Conservation (phyloP, 2,797 vertebrate genomes). For the Nannoperca obscura region DNA sequence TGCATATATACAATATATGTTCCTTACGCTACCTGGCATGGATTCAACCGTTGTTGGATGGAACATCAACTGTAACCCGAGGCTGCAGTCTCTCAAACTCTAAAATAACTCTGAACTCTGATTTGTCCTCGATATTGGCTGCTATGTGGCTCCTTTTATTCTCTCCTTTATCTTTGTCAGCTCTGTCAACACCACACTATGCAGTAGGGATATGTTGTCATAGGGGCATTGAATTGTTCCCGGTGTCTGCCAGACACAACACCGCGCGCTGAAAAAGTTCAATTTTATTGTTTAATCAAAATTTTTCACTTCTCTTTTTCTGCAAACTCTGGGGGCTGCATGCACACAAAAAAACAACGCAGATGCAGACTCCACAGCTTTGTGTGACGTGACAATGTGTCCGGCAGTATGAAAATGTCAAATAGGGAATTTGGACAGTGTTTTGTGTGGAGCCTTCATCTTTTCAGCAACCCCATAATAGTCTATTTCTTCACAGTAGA, state of each 20-base stretch:
- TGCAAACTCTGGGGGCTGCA: conserved; percentile 50
- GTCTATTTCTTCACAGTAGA: conserved; percentile 5
- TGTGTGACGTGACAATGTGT: conserved; percentile 51
- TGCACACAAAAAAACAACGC: conserved; percentile 44
- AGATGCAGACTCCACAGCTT: conserved; percentile 35
- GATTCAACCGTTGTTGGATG: conserved; percentile 15
- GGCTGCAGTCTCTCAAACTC: conserved; percentile 37
- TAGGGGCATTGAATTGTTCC: conserved; percentile 68
- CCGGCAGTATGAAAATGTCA: conserved; percentile 57
- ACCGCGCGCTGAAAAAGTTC: conserved; percentile 52
- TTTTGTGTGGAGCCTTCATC: conserved; percentile 44
- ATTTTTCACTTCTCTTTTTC: conserved; percentile 42
- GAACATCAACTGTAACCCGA: conserved; percentile 27
- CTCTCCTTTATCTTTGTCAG: conserved; percentile 40
- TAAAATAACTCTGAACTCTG: conserved; percentile 38
- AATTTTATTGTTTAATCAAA: conserved; percentile 66
- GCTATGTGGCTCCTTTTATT: conserved; percentile 54
- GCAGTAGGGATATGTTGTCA: conserved; percentile 64
- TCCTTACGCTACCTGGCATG: conserved; percentile 8
- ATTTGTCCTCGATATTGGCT: conserved; percentile 52
- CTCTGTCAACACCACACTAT: conserved; percentile 53
- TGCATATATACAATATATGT: background rate
- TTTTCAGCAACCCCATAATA: conserved; percentile 30
- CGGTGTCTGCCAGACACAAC: conserved; percentile 57
- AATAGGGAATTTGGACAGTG: conserved; percentile 42